phyloP scores from a whole-genome alignment of 2,888 invertebrate genomes.

The Tinea trinotella region DNA sequence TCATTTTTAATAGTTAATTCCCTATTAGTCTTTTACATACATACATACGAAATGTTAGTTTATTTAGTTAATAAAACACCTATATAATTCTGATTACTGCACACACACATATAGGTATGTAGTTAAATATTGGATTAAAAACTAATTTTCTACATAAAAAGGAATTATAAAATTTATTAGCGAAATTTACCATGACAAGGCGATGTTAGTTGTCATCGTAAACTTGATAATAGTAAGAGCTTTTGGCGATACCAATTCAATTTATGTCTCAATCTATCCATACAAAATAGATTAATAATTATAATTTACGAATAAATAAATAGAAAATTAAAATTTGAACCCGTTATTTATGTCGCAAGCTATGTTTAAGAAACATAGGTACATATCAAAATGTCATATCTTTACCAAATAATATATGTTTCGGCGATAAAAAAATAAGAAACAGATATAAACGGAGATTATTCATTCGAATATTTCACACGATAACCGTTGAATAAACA shows the following conservation, averaged over 20 bases:
- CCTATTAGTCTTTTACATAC: too few species aligned
- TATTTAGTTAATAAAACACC: too few species aligned
- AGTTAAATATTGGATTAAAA: too few species aligned
- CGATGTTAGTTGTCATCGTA: background rate
- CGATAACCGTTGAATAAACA: constrained; percentile 53
- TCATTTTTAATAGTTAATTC: too few species aligned
- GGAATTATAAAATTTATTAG: background rate
- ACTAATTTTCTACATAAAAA: too few species aligned
- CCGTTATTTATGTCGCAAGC: constrained; percentile 14
- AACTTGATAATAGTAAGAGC: constrained; percentile 11
- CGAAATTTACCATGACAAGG: background rate
- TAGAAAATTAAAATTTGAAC: background rate
- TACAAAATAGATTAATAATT: background rate
- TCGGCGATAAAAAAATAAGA: constrained; percentile 15
- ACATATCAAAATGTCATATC: constrained; percentile 9
- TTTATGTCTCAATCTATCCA: constrained; percentile 5
- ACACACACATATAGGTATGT: too few species aligned
- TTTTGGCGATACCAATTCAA: background rate
- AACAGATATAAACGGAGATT: constrained; percentile 34
- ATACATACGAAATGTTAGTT: too few species aligned
- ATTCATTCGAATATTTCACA: constrained; percentile 36
- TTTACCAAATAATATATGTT: constrained; percentile 14
- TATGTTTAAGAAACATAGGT: background rate
- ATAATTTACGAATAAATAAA: background rate
- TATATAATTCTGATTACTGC: too few species aligned